Base-by-base conservation (phyloP, 1,140 invertebrate genomes). In the Rhopalosiphum padi region DNA sequence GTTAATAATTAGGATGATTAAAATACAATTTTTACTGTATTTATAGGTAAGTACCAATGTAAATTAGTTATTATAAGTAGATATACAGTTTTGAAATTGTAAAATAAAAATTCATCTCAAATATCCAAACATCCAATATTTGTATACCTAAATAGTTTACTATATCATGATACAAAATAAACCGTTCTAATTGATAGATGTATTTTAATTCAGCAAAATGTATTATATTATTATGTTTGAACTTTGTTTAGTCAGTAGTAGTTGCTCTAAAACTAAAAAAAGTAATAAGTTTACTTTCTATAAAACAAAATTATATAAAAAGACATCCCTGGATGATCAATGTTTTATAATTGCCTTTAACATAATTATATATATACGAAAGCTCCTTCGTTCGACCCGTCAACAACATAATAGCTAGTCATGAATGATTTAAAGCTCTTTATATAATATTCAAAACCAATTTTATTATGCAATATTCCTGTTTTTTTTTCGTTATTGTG, bases 261-360 rank as follows among this genome's bases (percentile, higher is more conserved):
- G 30, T n/a, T n/a, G n/a, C 30, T 68, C 11, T 68, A 68, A 68
- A 68, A n/a, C 11, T 68, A n/a, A 68, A 68, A 46, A 68, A 68
- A 68, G 15, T 68, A 18, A 18, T 15, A n/a, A 68, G 30, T 68
- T 68, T 6, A 68, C 30, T 68, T n/a, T 18, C 4, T 4, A 68
- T n/a, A 68, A n/a, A n/a, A 68, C 30, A 5, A 68, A 68, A 68
- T 68, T 68, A n/a, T n/a, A n/a, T 68, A 5, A n/a, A 15, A n/a
- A 68, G 11, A 68, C n/a, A 68, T 68, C 60, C 30, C 60, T 5
- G 15, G 30, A 68, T 68, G 30, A 68, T n/a, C 60, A 68, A 68
- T 68, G 60, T 68, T 68, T 68, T 68, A 68, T 68, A 68, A 68
- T 68, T 68, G 60, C 60, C 60, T 68, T n/a, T 68, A n/a, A 68